Evolutionary conservation across 1,140 invertebrate genomes (phyloP).

Genomic region (Trinorchestia longiramus): DNA sequence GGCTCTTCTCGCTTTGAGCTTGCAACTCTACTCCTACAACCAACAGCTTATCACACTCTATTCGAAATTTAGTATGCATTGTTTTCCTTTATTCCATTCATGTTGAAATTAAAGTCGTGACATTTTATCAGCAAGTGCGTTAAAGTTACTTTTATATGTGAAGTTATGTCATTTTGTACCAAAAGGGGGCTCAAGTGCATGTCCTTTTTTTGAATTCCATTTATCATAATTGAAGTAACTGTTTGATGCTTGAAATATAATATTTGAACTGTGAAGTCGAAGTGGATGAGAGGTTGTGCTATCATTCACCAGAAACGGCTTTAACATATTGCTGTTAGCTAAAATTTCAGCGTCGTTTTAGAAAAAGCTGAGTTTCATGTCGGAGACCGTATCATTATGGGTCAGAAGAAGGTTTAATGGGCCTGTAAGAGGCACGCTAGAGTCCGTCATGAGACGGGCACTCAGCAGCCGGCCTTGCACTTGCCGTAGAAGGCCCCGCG

Average conservation of each 20-base stretch:
- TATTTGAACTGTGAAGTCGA: background rate
- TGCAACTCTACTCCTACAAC: too few relatives aligned
- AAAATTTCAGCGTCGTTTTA: background rate
- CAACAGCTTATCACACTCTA: background rate
- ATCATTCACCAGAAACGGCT: background rate
- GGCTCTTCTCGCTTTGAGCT: too few relatives aligned
- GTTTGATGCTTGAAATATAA: background rate
- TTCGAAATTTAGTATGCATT: background rate
- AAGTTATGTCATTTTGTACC: background rate
- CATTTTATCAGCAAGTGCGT: background rate
- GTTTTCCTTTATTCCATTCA: background rate
- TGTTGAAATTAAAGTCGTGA: background rate
- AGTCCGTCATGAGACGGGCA: background rate
- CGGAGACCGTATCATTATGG: background rate
- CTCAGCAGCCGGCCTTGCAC: background rate
- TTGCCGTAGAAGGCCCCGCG: slow-evolving; percentile 10
- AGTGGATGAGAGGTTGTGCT: too few relatives aligned
- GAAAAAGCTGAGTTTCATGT: background rate
- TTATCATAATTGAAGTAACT: background rate
- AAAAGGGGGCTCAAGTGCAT: background rate
- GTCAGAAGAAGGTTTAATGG: background rate
- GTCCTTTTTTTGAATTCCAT: background rate
- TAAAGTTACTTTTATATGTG: background rate
- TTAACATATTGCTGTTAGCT: background rate
- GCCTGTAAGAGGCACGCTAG: background rate